These are phyloP conservation scores for Philereme vetulata DNA, from an alignment of 2,888 invertebrate genomes.

Conservation along the genomic window DNA sequence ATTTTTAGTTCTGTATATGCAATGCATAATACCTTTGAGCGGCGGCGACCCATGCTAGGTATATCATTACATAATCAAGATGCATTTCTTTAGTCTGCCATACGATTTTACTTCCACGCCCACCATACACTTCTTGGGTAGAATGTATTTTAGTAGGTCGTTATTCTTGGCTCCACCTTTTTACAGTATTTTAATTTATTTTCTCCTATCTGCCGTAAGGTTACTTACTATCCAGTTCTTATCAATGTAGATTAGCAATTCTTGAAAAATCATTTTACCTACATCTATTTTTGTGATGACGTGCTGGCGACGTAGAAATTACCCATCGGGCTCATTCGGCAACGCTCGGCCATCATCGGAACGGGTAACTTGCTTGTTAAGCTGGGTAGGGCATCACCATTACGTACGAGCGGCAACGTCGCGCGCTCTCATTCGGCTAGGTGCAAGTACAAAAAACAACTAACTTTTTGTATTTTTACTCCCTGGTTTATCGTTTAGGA, in stretches of 20 bases:
- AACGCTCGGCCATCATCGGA: slow-evolving; percentile 51
- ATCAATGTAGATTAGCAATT: background rate
- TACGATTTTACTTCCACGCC: too few relatives aligned
- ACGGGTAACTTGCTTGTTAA: slow-evolving; percentile 57
- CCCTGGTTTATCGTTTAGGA: background rate
- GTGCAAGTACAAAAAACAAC: slow-evolving; percentile 4
- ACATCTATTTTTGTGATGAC: slow-evolving; percentile 47
- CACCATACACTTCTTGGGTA: too few relatives aligned
- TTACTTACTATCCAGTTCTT: background rate
- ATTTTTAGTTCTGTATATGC: too few relatives aligned
- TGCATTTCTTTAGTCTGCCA: too few relatives aligned
- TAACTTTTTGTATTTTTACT: slow-evolving; percentile 2
- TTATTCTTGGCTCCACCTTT: too few relatives aligned
- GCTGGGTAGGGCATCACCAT: slow-evolving; percentile 38
- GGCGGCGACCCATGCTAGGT: too few relatives aligned
- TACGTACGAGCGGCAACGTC: slow-evolving; percentile 71
- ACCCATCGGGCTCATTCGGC: slow-evolving; percentile 52
- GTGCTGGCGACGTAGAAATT: slow-evolving; percentile 46
- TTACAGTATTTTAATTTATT: background rate
- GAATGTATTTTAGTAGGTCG: too few relatives aligned
- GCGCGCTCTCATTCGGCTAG: slow-evolving; percentile 48
- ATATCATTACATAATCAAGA: too few relatives aligned
- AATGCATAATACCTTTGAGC: too few relatives aligned
- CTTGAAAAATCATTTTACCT: slow-evolving; percentile 13
- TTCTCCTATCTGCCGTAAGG: background rate